Base-by-base conservation (phyloP, 2,797 vertebrate genomes). In the Bucorvus abyssinicus region DNA sequence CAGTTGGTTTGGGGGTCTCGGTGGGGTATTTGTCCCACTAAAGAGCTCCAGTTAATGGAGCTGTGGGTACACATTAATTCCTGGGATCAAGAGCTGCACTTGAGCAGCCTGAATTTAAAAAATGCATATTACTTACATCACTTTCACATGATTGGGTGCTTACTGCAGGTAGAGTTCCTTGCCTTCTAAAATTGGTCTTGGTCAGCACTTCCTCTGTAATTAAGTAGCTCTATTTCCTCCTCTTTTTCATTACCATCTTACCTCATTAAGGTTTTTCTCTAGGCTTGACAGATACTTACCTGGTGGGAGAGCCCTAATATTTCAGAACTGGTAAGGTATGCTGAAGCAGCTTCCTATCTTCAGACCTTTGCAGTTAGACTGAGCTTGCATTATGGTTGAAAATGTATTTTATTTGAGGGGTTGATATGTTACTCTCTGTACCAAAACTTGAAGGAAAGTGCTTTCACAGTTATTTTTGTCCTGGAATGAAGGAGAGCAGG, bases 1-100 rank as follows among this genome's bases (percentile, higher is more conserved):
- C 10, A 22, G 24, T 13, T 92, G 29, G 32, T 83, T 84, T 38
- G 3, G 5, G 42, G 5, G 4, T 57, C 44, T 73, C 18, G 3
- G 42, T 47, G 56, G 38, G 1, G 0, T 0, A 2, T 81, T 73
- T 45, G 42, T 1, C 4, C 12, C 13, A 57, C 27, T 56, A 1
- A 80, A 80, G 14, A 68, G 20, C 80, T 27, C 8, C 16, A 15
- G 32, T 80, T 90, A 56, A 32, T n/a, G 45, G 20, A 70, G 17
- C 32, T 93, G 13, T 76, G 17, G 32, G 14, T 73, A 30, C 26
- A 49, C 30, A 34, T 75, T 40, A 50, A 78, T 77, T 94, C 63
- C 23, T 52, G 75, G 63, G 12, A 67, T 76, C 21, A 68, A 59
- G 90, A 68, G 14, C 8, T 65, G 9, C 57, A 52, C 27, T 69